Base-by-base conservation (phyloP, 2,797 vertebrate genomes). In the Microtus agrestis region DNA sequence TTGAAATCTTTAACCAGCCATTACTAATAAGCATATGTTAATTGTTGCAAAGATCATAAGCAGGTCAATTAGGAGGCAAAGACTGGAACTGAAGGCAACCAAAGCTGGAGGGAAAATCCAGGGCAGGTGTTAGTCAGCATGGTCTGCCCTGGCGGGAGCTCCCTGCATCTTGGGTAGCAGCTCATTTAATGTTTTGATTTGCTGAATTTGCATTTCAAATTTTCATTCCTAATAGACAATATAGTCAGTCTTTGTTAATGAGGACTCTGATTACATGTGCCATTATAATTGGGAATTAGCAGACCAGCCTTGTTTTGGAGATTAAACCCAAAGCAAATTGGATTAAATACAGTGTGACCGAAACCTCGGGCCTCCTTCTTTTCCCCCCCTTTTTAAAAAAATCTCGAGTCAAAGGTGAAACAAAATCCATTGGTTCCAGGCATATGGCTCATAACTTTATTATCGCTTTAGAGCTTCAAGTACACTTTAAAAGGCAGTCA, bases 11-110 rank as follows among this genome's bases (percentile, higher is more conserved):
- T 99, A 99, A 99, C 99, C 99, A 99, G 98, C 99, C 99, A 98
- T 99, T 99, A 99, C 99, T 99, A 99, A 99, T 99, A 99, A 99
- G 99, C 99, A 99, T 99, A 99, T 99, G 99, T 99, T 99, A 99
- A 99, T 99, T 99, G 99, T 99, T 99, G 98, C 98, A 98, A 98
- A 99, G 99, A 99, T 99, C 99, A 99, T 99, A 99, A 99, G 98
- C 99, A 98, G 99, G 99, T 99, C 99, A 99, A 98, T 99, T 99
- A 99, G 98, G 98, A 98, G 98, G 99, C 99, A 99, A 99, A 99
- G 99, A 99, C 99, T 98, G 98, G 98, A 99, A 99, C 98, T 97
- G 98, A 99, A 98, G 98, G 98, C 98, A 98, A 99, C 98, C 98
- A 99, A 98, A 98, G 99, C 99, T 99, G 98, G 99, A 99, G 99